Base-by-base conservation (phyloP, 2,113 vertebrate species). In the Pipra filicauda region DNA sequence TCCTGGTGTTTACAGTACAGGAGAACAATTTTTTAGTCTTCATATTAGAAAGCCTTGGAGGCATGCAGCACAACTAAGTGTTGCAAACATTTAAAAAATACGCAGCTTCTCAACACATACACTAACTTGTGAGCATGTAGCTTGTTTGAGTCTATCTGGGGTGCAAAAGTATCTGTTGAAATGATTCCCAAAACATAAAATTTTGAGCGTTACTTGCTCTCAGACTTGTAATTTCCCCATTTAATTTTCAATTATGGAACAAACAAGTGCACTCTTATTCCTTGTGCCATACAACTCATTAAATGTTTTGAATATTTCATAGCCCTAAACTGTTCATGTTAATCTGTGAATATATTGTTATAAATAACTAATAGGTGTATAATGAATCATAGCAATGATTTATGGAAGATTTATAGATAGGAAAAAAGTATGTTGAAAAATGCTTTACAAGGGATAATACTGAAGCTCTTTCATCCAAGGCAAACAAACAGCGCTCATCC, bases 181-280 rank as follows among this genome's bases (percentile, higher is more conserved):
- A 43, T 57, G 2, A 54, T 70, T 85, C 46, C 31, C 43, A 48
- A 76, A 95, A 81, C n/a, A 39, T 21, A 72, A 88, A 71, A 77
- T 59, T 70, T 88, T 74, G 71, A 76, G 43, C 0, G 0, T 76
- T 85, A n/a, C 78, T 95, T 73, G 55, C 75, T 91, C 39, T 94
- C 54, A 66, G 74, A 43, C 54, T 89, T 93, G 95, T 96, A 96
- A 96, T 94, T 95, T 95, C 71, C 54, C 91, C 20, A 82, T 93
- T 96, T 93, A 97, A 90, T 89, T 93, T 96, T 96, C 95, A 97
- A 94, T 96, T 97, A 96, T 51, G 91, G 79, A 85, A 94, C 92
- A 93, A 96, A 95, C 85, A 97, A 91, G 51, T 9, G 1, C 24
- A 21, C 33, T 54, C 41, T 52, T 79, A 79, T 88, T 94, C 64